phyloP scores from a whole-genome alignment of 2,113 vertebrate genomes.

The Triplophysa siluroides region DNA sequence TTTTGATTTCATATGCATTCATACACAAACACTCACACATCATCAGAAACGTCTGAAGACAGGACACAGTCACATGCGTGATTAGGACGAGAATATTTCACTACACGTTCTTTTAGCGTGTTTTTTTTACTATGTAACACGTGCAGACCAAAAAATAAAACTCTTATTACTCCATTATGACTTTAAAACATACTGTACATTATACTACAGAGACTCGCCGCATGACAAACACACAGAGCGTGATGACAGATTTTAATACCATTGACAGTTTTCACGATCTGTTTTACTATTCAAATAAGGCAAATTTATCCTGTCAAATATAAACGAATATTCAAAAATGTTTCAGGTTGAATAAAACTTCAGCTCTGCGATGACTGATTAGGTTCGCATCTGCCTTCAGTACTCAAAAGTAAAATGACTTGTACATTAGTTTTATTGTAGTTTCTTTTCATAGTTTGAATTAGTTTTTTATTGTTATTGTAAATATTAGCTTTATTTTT shows the following conservation, averaged over 20 bases:
- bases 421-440: too few species aligned
- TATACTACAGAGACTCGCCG: constrained; percentile 31
- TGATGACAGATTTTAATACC: neutral
- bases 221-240: neutral
- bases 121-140: neutral
- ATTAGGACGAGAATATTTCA: neutral
- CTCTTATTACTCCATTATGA: constrained; percentile 24
- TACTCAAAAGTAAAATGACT: too few species aligned
- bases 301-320: neutral
- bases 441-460: too few species aligned
- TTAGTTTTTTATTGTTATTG: too few species aligned
- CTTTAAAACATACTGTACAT: constrained; percentile 25
- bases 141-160: constrained; percentile 42
- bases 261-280: neutral
- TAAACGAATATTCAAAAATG: neutral
- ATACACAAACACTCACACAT: neutral
- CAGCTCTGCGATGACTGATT: too few species aligned
- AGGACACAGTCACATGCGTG: neutral
- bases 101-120: neutral
- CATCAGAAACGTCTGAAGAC: too few species aligned
- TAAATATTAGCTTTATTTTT: too few species aligned
- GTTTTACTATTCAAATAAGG: constrained; percentile 23
- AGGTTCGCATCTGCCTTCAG: too few species aligned
- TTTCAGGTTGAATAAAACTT: neutral
- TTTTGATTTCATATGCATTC: neutral